phyloP scores from a whole-genome alignment of 2,797 vertebrate genomes.

The Pelochelys cantorii region DNA sequence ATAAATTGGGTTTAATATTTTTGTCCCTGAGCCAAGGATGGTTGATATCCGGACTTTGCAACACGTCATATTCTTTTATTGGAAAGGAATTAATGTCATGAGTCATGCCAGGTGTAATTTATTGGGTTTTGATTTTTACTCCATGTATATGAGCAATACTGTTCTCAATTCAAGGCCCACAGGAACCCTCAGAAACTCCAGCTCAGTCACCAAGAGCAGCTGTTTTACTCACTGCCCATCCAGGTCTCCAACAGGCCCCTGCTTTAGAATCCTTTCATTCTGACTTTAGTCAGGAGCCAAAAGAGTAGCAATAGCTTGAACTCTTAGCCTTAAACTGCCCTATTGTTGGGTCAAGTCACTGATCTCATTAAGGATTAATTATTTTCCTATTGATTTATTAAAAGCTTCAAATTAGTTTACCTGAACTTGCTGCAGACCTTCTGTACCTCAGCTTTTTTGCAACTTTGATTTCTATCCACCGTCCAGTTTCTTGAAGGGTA shows the following conservation, averaged over 20 bases:
- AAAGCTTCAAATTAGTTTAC: background rate
- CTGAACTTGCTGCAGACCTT: background rate
- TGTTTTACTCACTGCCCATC: background rate
- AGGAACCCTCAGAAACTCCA: background rate
- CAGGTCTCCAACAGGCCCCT: background rate
- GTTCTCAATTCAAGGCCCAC: background rate
- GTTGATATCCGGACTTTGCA: background rate
- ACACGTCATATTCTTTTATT: background rate
- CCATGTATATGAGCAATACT: background rate
- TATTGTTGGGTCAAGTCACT: background rate
- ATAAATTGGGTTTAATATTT: background rate
- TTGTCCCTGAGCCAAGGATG: background rate
- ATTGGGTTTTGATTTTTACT: background rate
- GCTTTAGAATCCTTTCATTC: background rate
- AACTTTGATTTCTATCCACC: no score
- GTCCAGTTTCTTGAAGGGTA: no score
- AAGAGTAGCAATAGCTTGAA: background rate
- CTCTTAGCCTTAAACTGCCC: background rate
- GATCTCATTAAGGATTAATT: background rate
- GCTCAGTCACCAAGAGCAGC: background rate
- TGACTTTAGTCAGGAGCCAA: background rate
- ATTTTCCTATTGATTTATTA: rapidly evolving
- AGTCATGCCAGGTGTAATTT: background rate
- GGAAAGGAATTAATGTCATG: background rate
- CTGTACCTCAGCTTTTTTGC: background rate